Evolutionary conservation across 2,888 invertebrate species (phyloP), one percentile per base, ranked within the genome.

Genomic region (Lochmaea crataegi): DNA sequence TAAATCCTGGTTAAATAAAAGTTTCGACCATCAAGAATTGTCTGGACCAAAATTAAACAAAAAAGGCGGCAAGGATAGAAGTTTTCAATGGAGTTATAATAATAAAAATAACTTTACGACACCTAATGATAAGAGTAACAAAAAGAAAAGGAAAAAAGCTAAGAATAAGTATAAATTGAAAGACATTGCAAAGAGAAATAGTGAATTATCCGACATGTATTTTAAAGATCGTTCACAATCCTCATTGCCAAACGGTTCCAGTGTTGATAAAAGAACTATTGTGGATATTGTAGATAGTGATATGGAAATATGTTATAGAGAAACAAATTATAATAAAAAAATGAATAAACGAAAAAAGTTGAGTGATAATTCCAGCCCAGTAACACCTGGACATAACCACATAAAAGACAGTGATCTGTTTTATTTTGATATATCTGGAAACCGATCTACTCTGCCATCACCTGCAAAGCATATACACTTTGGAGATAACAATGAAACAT

Each of bases 211-310:
- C n/a, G 16, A 56, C 16, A 22, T 56, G 56, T 9, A 56, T 22
- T 56, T 56, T 56, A 56, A 18, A 56, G 16, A 56, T 11, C 11
- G 10, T 22, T 11, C 32, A 32, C 58, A 26, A 14, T 26, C 26
- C 26, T 26, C 11, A 58, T 14, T 45, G 14, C 14, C 12, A 11
- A 32, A 32, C 2, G 14, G 11, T 58, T 12, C 6, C 4, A 32
- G n/a, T 26, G 32, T 10, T 58, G 16, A 53, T 56, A 18, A 56
- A 22, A 12, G 22, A 16, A 67, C 58, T n/a, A 11, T 67, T 22
- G 45, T 67, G 14, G 58, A 67, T 45, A 58, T 67, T 57, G 45
- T 58, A 2, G 67, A 67, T 26, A 67, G 67, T 26, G 67, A 67
- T 58, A 0, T 67, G 12, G 67, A 67, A 32, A 67, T 67, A 12